These are phyloP conservation scores for Galagoides demidoff DNA, from an alignment of 2,797 vertebrate species.

Conservation along the genomic window DNA sequence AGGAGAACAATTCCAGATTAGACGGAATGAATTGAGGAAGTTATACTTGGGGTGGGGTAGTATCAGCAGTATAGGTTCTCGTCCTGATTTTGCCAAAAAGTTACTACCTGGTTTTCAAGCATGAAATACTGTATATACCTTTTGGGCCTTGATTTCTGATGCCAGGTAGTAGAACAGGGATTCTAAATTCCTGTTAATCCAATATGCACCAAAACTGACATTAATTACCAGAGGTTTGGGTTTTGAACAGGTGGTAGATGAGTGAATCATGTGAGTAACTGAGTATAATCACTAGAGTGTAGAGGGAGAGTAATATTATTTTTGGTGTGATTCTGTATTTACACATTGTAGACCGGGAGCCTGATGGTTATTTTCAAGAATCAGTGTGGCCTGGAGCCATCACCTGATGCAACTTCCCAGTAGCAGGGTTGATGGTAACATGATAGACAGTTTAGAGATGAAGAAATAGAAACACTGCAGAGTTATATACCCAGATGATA, in stretches of 20 bases:
- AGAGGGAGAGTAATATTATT: background rate
- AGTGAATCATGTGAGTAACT: conserved; percentile 61
- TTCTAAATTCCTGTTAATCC: background rate
- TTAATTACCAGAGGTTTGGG: conserved; percentile 61
- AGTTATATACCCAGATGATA: background rate
- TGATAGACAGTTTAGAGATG: background rate
- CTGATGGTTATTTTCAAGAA: background rate
- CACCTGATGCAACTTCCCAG: background rate
- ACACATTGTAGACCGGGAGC: background rate
- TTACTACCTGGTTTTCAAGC: background rate
- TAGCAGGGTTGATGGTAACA: background rate
- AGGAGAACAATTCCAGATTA: background rate
- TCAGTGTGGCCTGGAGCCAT: background rate
- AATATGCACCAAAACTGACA: conserved; percentile 50
- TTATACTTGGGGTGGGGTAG: background rate
- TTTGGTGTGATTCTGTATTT: background rate
- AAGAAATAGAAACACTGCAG: background rate
- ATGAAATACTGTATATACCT: background rate
- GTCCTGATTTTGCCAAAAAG: background rate
- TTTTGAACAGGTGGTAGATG: conserved; percentile 71
- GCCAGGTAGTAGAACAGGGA: background rate
- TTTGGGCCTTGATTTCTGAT: background rate
- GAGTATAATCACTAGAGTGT: background rate
- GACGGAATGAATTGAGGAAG: background rate
- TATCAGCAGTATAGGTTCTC: background rate